Percentiles rank a stretch among this genome's conserved stretches.
phyloP scores from a whole-genome alignment of 2,113 vertebrate genomes.

The Hiodon tergisus region DNA sequence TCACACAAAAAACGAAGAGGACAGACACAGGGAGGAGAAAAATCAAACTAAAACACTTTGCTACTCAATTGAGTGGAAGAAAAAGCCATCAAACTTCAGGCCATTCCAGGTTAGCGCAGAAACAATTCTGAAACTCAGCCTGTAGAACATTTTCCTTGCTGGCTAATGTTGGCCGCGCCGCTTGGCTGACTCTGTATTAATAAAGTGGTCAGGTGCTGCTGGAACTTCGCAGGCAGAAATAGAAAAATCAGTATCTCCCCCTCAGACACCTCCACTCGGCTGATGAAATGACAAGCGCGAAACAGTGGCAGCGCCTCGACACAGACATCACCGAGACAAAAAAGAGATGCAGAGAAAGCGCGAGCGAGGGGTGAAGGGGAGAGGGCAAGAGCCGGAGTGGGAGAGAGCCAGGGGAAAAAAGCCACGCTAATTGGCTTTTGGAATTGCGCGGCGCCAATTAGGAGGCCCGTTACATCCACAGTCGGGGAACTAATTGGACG shows the following conservation, averaged over 20 bases:
- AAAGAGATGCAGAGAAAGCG: not conserved
- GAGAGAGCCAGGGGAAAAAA: conserved; percentile 2
- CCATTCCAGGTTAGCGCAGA: not conserved
- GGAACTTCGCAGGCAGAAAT: conserved; percentile 28
- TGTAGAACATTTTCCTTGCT: not conserved
- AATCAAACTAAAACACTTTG: not conserved
- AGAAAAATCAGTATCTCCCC: conserved; percentile 27
- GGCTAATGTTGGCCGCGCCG: not conserved
- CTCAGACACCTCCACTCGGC: conserved; percentile 11
- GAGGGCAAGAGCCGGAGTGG: not conserved
- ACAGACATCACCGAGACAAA: conserved; percentile 20
- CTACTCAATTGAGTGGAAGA: not conserved
- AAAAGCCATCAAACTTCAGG: not conserved
- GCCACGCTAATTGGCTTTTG: conserved; percentile 55
- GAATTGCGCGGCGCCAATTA: conserved; percentile 51
- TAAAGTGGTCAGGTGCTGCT: conserved; percentile 37
- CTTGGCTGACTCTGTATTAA: conserved; percentile 38
- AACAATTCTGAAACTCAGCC: not conserved
- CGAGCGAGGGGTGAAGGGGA: not conserved
- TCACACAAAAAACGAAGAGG: not conserved
- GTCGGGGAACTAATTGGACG: conserved; percentile 53
- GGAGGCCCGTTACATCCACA: conserved; percentile 52
- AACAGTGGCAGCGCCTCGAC: conserved; percentile 11
- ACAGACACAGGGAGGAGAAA: not conserved
- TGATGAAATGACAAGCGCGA: conserved; percentile 28